phyloP scores from a whole-genome alignment of 2,113 vertebrate genomes.

The Chinchilla lanigera region DNA sequence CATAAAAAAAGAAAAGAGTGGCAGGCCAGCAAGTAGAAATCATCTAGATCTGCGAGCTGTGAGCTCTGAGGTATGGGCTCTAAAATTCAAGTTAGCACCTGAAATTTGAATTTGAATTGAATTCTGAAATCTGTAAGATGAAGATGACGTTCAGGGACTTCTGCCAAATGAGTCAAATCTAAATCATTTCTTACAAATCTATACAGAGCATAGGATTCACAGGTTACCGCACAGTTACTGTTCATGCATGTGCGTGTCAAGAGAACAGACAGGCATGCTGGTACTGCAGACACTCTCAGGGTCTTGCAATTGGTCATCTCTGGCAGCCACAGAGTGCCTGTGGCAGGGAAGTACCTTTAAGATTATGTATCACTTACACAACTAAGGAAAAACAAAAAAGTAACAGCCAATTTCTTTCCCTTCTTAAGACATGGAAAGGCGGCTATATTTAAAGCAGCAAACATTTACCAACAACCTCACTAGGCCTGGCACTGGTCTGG shows the following conservation, averaged over 20 bases:
- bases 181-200: conserved; percentile 5
- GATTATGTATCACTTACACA: conserved; percentile 30
- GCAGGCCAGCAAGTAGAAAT: background rate
- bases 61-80: background rate
- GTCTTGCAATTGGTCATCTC: background rate
- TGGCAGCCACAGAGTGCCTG: background rate
- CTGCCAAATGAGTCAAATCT: background rate
- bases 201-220: conserved; percentile 36
- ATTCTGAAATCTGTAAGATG: conserved; percentile 30
- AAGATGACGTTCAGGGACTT: background rate
- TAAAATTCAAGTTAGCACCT: conserved; percentile 37
- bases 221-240: conserved; percentile 5
- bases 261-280: background rate
- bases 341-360: background rate
- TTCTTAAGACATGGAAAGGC: background rate
- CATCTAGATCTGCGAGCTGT: background rate
- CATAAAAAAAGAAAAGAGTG: too few relatives aligned
- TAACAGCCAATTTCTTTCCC: background rate
- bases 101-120: conserved; percentile 25
- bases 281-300: background rate
- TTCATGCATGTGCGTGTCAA: background rate
- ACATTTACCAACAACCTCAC: background rate
- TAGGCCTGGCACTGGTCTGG: background rate
- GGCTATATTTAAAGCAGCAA: conserved; percentile 21
- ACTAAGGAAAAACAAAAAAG: conserved; percentile 46